phyloP scores from a whole-genome alignment of 2,888 invertebrate species.

The Thalpophila matura region DNA sequence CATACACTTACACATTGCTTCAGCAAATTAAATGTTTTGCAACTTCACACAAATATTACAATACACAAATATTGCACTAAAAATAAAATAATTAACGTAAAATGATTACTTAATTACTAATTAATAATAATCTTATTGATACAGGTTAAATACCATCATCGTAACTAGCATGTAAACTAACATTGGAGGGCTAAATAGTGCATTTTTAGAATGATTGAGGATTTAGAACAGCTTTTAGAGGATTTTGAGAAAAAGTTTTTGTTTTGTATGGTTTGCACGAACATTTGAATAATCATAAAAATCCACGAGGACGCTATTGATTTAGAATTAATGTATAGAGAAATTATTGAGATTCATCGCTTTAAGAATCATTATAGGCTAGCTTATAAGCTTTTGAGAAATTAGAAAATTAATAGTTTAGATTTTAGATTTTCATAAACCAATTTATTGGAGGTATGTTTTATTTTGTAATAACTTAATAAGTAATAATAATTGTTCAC shows the following conservation, averaged over 20 bases:
- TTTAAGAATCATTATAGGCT: slow-evolving; percentile 67
- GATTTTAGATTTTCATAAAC: slow-evolving; percentile 48
- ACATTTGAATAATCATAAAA: slow-evolving; percentile 65
- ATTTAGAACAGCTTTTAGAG: slow-evolving; percentile 81
- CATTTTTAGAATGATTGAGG: slow-evolving; percentile 78
- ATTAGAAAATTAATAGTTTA: slow-evolving; percentile 63
- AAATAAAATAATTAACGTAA: slow-evolving; percentile 55
- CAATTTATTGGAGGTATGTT: slow-evolving; percentile 35
- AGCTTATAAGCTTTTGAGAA: slow-evolving; percentile 68
- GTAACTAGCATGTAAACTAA: slow-evolving; percentile 77
- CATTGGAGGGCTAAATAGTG: slow-evolving; percentile 74
- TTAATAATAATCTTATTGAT: slow-evolving; percentile 21
- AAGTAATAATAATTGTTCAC: slow-evolving; percentile 15
- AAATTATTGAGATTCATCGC: slow-evolving; percentile 63
- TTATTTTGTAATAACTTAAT: slow-evolving; percentile 34
- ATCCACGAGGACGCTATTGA: slow-evolving; percentile 73
- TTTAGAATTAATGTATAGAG: slow-evolving; percentile 65
- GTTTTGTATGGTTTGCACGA: slow-evolving; percentile 73
- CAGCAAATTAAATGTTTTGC: slow-evolving; percentile 70
- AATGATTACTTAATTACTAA: slow-evolving; percentile 38
- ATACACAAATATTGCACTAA: slow-evolving; percentile 63
- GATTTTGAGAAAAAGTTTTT: slow-evolving; percentile 61
- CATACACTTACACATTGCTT: slow-evolving; percentile 75
- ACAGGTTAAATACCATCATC: slow-evolving; percentile 50
- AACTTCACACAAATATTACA: slow-evolving; percentile 62